phyloP scores from a whole-genome alignment of 2,113 vertebrate species.

The Potamarius usumacintae region DNA sequence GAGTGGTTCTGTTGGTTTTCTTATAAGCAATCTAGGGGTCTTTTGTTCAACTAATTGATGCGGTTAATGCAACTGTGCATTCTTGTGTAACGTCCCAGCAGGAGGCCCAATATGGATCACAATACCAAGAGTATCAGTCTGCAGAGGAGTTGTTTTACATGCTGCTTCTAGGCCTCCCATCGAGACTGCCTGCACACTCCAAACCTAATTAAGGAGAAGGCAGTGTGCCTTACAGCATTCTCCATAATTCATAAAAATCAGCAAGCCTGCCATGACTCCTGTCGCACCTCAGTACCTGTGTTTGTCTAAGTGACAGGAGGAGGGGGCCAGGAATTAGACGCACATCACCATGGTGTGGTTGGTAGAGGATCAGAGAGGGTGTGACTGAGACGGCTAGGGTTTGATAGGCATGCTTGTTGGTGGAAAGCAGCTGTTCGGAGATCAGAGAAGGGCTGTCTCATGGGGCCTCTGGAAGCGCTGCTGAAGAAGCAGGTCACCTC shows the following conservation, averaged over 20 bases:
- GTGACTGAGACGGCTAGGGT: conserved; percentile 27
- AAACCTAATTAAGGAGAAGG: conserved; percentile 57
- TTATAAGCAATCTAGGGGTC: conserved; percentile 3
- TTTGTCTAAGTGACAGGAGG: conserved; percentile 55
- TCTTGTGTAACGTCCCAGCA: conserved; percentile 31
- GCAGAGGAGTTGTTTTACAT: conserved; percentile 51
- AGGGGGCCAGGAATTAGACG: conserved; percentile 39
- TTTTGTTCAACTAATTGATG: conserved; percentile 38
- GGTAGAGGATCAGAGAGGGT: conserved; percentile 9
- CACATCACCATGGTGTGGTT: conserved; percentile 24
- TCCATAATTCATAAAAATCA: conserved; percentile 53
- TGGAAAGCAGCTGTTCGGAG: conserved; percentile 50
- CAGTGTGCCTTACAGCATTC: conserved; percentile 50
- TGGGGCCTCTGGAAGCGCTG: conserved; percentile 43
- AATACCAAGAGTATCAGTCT: conserved; percentile 43
- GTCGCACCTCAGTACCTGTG: conserved; percentile 38
- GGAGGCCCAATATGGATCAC: conserved; percentile 23
- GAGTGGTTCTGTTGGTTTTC: conserved; percentile 6
- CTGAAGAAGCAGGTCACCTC: conserved; percentile 56
- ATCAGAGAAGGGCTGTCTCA: conserved; percentile 50
- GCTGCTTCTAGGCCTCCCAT: conserved; percentile 47
- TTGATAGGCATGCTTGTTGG: conserved; percentile 30
- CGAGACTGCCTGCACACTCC: conserved; percentile 42
- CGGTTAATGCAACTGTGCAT: conserved; percentile 20
- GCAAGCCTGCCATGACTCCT: conserved; percentile 41